Base-by-base conservation (phyloP, 2,113 vertebrate species). In the Pica pica region DNA sequence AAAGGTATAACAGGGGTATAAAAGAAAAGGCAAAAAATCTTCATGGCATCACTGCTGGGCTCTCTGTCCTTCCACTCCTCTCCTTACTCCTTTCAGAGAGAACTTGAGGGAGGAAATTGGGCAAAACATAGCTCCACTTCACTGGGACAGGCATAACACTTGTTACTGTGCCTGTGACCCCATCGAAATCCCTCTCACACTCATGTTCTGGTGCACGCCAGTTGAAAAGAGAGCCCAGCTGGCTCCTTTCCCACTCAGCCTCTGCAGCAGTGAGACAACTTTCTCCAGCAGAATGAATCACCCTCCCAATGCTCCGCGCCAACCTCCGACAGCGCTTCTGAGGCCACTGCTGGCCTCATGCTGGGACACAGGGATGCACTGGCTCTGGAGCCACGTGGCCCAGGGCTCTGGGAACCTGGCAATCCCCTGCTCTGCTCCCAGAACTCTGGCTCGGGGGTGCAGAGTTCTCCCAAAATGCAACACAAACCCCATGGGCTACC, bases 201-300 rank as follows among this genome's bases (percentile, higher is more conserved):
- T 59, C 74, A 0, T 31, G 42, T 69, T 65, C 69, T n/a, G 70
- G 65, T 22, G 84, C 59, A 21, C 0, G 0, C 10, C n/a, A 50
- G 53, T 3, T 56, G 90, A 35, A 57, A 55, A 53, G 11, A 21
- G 64, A 73, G 61, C 87, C 63, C 90, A 50, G 84, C 96, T 91
- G 94, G 91, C 90, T 83, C 19, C 46, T 57, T 61, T 64, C 93
- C 87, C 70, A 55, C 87, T 80, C 89, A 91, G 73, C 37, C 77
- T 59, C n/a, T 57, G 87, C 87, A 57, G 35, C 53, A 57, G 35
- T 6, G 73, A 56, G 47, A 20, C 9, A 1, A 8, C 37, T 23
- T 30, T 53, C 67, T 26, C 53, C 13, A 6, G 53, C 80, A 85
- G 30, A 2, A n/a, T 50, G 84, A 80, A 53, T 56, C 95, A 37